A percentile compares a stretch with the other conserved stretches of the same genome.
These are phyloP conservation scores for Phoebastria nigripes DNA, from an alignment of 2,797 vertebrate species.

Conservation along the genomic window DNA sequence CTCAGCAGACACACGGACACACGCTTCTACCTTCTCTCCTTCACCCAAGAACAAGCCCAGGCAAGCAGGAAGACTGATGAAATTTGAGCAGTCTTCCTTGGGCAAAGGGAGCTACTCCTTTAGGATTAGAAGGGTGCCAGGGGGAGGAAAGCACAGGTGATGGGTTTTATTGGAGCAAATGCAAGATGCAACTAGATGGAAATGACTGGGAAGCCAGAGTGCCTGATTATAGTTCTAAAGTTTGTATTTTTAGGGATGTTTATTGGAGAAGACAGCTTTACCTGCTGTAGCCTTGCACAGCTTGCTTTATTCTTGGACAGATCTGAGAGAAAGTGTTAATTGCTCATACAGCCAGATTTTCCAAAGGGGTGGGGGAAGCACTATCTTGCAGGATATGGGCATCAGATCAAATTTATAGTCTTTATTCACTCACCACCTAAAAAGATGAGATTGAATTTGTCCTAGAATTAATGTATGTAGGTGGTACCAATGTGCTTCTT, in stretches of 20 bases:
- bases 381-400: not conserved
- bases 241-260: not conserved
- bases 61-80: not conserved
- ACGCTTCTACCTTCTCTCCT: not conserved
- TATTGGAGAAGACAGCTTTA: not conserved
- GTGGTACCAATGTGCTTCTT: not conserved
- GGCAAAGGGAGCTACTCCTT: not conserved
- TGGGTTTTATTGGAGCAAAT: not conserved
- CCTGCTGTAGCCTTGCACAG: not conserved
- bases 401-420: not conserved
- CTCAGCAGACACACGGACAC: fast-evolving
- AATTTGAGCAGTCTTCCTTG: not conserved
- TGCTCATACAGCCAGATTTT: not conserved
- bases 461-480: not conserved
- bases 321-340: not conserved
- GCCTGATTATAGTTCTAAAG: not conserved
- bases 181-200: not conserved
- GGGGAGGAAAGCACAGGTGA: not conserved
- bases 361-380: not conserved
- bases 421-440: not conserved
- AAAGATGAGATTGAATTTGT: not conserved
- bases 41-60: not conserved
- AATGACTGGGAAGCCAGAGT: not conserved
- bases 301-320: not conserved
- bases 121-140: not conserved